phyloP scores from a whole-genome alignment of 2,888 invertebrate genomes.

The Hypselothyrea guttata region DNA sequence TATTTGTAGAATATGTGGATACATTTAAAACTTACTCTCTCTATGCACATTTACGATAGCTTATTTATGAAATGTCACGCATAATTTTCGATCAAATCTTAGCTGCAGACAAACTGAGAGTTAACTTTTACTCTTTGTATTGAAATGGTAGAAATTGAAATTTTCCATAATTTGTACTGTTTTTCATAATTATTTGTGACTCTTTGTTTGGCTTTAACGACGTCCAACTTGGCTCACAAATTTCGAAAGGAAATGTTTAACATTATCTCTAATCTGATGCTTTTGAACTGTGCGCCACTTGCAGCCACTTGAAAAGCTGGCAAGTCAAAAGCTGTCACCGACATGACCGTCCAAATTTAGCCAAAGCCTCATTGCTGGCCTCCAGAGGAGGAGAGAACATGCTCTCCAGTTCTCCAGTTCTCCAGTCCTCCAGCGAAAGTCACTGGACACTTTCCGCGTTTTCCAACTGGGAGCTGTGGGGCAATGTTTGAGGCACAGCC shows the following conservation, averaged over 20 bases:
- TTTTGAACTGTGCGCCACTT: slow-evolving; percentile 73
- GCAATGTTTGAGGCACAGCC: slow-evolving; percentile 13
- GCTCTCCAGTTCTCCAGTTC: slow-evolving; percentile 16
- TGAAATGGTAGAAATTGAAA: slow-evolving; percentile 26
- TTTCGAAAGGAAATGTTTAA: slow-evolving; percentile 71
- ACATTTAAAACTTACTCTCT: too few species aligned
- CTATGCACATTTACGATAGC: too few species aligned
- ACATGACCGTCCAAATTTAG: slow-evolving; percentile 75
- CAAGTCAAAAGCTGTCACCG: slow-evolving; percentile 71
- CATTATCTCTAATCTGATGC: slow-evolving; percentile 70
- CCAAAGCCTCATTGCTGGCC: slow-evolving; percentile 69
- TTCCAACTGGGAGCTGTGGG: slow-evolving; percentile 28
- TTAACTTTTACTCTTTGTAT: slow-evolving; percentile 23
- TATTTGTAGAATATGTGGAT: too few species aligned
- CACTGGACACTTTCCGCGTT: slow-evolving; percentile 67
- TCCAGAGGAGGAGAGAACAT: slow-evolving; percentile 50
- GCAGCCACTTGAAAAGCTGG: slow-evolving; percentile 56
- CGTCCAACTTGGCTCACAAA: slow-evolving; percentile 50
- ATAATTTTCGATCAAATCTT: background rate
- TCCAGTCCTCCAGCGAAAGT: slow-evolving; percentile 60
- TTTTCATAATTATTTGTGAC: slow-evolving; percentile 45
- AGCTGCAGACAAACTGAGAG: background rate
- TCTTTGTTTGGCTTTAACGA: slow-evolving; percentile 20
- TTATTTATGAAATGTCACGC: too few species aligned
- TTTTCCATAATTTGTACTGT: slow-evolving; percentile 26